Evolutionary conservation across 2,797 vertebrate genomes (phyloP).

Genomic region (Parauchenoglanis ngamensis): DNA sequence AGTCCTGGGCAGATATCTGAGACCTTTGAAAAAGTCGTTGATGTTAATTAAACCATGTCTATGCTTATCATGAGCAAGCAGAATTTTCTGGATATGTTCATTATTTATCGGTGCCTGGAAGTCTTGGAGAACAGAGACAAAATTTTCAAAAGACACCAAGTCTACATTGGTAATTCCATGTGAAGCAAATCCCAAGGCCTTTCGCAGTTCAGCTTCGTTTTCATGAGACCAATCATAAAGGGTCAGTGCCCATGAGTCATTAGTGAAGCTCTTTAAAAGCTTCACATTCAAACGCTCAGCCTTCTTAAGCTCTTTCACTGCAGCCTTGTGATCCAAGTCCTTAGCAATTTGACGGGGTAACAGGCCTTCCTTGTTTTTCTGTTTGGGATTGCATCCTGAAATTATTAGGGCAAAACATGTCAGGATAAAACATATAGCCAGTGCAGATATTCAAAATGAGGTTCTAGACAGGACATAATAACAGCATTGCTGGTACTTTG

Average conservation of each 20-base stretch:
- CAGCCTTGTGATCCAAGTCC: conserved; percentile 77
- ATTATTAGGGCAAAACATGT: conserved; percentile 1
- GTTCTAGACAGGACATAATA: neutral
- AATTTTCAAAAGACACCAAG: conserved; percentile 68
- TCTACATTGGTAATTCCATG: conserved; percentile 67
- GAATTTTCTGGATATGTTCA: conserved; percentile 68
- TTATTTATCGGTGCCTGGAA: conserved; percentile 65
- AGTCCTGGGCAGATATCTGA: conserved; percentile 80
- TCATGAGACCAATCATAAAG: conserved; percentile 91
- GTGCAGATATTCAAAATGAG: neutral
- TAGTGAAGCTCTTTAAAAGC: conserved; percentile 61
- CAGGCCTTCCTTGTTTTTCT: conserved; percentile 79
- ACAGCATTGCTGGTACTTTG: neutral
- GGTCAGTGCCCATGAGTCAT: conserved; percentile 77
- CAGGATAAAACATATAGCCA: neutral
- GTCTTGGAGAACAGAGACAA: conserved; percentile 74
- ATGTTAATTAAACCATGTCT: conserved; percentile 68
- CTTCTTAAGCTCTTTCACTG: conserved; percentile 77
- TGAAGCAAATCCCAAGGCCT: conserved; percentile 61
- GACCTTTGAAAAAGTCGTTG: conserved; percentile 86
- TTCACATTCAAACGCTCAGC: conserved; percentile 76
- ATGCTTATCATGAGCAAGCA: conserved; percentile 73
- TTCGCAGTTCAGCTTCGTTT: conserved; percentile 70
- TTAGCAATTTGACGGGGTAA: conserved; percentile 82
- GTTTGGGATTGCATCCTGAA: conserved; percentile 88